These are phyloP conservation scores for Zapornia atra DNA, from an alignment of 2,113 vertebrate genomes.

Conservation along the genomic window DNA sequence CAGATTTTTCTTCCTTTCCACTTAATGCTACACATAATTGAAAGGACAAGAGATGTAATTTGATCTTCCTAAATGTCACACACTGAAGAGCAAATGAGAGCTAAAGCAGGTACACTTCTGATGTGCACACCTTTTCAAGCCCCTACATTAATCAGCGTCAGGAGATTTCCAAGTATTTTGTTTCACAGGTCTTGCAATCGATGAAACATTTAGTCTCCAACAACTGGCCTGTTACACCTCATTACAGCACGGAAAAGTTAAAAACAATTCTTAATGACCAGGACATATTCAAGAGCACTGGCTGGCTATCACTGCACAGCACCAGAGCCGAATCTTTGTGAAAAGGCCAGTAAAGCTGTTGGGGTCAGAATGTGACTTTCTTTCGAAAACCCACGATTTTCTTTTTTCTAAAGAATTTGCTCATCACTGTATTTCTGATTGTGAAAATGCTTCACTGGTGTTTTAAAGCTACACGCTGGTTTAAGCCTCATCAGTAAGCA, in stretches of 20 bases:
- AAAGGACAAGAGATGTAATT: slow-evolving; percentile 63
- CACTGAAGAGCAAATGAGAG: neutral
- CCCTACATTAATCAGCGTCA: slow-evolving; percentile 14
- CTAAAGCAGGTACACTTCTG: slow-evolving; percentile 4
- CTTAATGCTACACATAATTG: slow-evolving; percentile 11
- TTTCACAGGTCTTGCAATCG: slow-evolving; percentile 5
- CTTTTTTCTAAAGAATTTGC: neutral
- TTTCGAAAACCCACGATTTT: neutral
- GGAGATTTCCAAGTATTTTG: slow-evolving; percentile 53
- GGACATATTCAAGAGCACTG: slow-evolving; percentile 34
- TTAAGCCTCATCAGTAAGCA: neutral
- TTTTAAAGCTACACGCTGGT: neutral
- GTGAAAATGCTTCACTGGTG: neutral
- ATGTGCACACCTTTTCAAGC: neutral
- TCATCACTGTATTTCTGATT: neutral
- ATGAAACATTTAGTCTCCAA: slow-evolving; percentile 36
- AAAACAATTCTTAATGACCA: slow-evolving; percentile 59
- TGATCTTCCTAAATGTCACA: slow-evolving; percentile 44
- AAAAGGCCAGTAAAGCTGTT: neutral
- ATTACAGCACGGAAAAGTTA: neutral
- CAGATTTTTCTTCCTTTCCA: slow-evolving; percentile 40
- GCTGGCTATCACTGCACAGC: neutral
- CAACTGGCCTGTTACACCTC: slow-evolving; percentile 1
- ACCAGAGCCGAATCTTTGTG: neutral
- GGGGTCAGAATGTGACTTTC: neutral